Percentiles rank a stretch among this genome's conserved stretches.
Conservation (phyloP, 2,888 invertebrate species). For the Zootermopsis nevadensis region DNA sequence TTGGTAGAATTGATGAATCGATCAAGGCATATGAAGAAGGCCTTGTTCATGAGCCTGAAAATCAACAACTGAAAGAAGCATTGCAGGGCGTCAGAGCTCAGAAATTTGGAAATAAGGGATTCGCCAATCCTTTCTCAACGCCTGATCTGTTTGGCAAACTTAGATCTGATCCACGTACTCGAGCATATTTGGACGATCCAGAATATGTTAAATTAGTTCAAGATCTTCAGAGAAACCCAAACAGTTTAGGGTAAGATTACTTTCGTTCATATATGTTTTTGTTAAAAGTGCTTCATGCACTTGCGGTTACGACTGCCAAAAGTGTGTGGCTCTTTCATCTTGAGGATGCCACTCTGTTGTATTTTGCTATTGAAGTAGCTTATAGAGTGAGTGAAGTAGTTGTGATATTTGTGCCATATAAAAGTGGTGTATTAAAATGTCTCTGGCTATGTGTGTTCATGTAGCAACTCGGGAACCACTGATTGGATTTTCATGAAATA, state of each 20-base stretch:
- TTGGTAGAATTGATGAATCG: conserved; percentile 81
- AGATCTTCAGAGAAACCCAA: conserved; percentile 75
- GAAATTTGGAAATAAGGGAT: conserved; percentile 54
- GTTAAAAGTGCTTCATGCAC: too few species aligned
- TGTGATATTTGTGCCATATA: too few species aligned
- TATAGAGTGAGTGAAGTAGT: too few species aligned
- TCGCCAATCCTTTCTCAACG: conserved; percentile 68
- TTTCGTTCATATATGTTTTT: too few species aligned
- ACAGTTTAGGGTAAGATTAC: conserved; percentile 62
- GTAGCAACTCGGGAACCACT: too few species aligned
- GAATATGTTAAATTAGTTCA: conserved; percentile 73
- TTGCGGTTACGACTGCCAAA: too few species aligned
- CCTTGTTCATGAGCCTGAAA: conserved; percentile 77
- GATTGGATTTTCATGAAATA: too few species aligned
- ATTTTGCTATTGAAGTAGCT: too few species aligned
- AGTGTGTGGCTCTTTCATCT: too few species aligned
- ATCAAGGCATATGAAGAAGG: conserved; percentile 80
- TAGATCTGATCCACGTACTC: conserved; percentile 75
- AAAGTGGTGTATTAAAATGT: too few species aligned
- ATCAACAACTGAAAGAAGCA: conserved; percentile 76
- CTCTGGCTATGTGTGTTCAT: too few species aligned
- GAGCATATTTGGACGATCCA: conserved; percentile 78
- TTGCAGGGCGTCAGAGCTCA: conserved; percentile 71
- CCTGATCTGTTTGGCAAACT: conserved; percentile 73
- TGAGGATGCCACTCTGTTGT: too few species aligned